These are phyloP conservation scores for Ischnura elegans DNA, from an alignment of 2,888 invertebrate genomes.

Conservation along the genomic window DNA sequence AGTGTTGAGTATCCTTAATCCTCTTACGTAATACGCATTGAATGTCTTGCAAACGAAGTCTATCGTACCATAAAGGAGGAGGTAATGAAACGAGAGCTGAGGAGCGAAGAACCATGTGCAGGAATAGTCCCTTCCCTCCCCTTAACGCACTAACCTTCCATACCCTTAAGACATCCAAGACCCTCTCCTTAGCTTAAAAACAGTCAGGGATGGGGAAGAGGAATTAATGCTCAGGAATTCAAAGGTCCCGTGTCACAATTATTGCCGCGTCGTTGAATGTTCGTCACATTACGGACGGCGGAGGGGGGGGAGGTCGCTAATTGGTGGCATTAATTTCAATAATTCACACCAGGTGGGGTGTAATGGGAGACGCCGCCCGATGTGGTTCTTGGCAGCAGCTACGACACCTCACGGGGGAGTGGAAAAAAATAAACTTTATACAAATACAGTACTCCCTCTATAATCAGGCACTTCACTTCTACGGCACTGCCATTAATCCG, in stretches of 20 bases:
- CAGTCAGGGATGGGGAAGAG: neutral
- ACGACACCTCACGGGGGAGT: no score
- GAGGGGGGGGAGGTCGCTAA: neutral
- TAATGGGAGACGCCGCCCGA: neutral
- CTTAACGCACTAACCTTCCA: neutral
- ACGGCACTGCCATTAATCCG: no score
- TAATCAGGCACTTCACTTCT: no score
- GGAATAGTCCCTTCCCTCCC: constrained; percentile 9
- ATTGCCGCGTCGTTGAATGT: constrained; percentile 24
- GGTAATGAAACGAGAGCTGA: neutral
- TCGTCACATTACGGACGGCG: constrained; percentile 3
- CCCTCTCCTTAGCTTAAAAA: no score
- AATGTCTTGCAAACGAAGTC: no score
- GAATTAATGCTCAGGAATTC: neutral
- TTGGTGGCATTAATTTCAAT: constrained; percentile 29
- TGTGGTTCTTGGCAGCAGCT: neutral
- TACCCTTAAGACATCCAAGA: no score
- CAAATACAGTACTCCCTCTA: no score
- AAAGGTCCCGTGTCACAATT: constrained; percentile 22
- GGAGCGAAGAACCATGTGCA: neutral
- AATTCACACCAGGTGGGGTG: constrained; percentile 20
- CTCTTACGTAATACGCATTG: no score
- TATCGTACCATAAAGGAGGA: neutral
- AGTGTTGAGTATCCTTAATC: no score
- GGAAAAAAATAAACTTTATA: neutral